Evolutionary conservation across 1,140 invertebrate genomes (phyloP), one percentile per base, ranked within the genome.

Genomic region (Ceratina australensis): DNA sequence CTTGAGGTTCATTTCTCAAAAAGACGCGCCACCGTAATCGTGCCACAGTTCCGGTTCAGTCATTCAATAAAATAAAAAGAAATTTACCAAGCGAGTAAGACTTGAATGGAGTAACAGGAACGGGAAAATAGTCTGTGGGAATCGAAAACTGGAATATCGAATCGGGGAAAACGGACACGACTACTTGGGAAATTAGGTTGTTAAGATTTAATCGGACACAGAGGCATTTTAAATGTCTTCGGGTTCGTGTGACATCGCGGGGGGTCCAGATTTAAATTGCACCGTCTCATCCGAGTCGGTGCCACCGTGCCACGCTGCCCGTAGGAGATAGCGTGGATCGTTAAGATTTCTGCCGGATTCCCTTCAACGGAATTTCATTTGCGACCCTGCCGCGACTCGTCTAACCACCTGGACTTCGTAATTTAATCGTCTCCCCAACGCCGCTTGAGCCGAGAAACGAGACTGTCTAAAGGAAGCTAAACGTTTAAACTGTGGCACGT

Each of bases 191-290:
- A 77, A 77, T 77, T 77, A 69, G 67, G 57, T 77, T 77, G 74
- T 77, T 77, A 77, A 71, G 74, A 77, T 77, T 77, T 71, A 77
- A 77, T 77, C 74, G 67, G 74, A 77, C 74, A 71, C 67, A 54
- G 74, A 77, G 74, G 74, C 74, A 77, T 71, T 77, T 76, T 71
- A 71, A 77, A 16, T 66, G 60, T 22, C 16, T 10, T 33, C 5
- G 3, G n/a, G 59, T 18, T 28, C 12, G 22, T 3, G 2, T 15
- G n/a, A 42, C 18, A 0, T 47, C 33, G 52, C n/a, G 42, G 26
- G 5, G 20, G 20, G 56, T 15, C 49, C 66, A 61, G 74, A 77
- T 77, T 77, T 77, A 77, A 77, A 77, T 77, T 77, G 50, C 74
- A 47, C 28, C 57, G 52, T 42, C 66, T 77, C 61, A 66, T 49